Conservation (phyloP, 1,140 invertebrate genomes). For the Leguminivora glycinivorella region DNA sequence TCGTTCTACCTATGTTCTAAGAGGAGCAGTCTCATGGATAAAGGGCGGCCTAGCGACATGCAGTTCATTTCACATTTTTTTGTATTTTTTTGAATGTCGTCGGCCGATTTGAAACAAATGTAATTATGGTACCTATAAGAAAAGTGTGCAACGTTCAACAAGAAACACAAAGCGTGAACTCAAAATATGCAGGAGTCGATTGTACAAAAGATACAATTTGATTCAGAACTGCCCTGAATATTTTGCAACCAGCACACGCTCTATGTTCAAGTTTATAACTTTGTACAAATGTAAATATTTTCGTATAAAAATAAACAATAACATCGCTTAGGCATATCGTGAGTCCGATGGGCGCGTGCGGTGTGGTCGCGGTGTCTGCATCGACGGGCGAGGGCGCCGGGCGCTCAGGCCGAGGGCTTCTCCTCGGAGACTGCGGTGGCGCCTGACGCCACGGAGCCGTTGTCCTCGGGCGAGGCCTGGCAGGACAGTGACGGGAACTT, state of each 20-base stretch:
- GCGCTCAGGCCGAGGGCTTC: slow-evolving; percentile 80
- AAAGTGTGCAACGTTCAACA: slow-evolving; percentile 74
- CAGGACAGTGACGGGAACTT: slow-evolving; percentile 82
- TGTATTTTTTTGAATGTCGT: slow-evolving; percentile 65
- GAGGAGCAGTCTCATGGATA: slow-evolving; percentile 70
- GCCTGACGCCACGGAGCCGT: slow-evolving; percentile 79
- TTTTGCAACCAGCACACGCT: slow-evolving; percentile 59
- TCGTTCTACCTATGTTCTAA: slow-evolving; percentile 52
- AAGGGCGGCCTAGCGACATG: slow-evolving; percentile 61
- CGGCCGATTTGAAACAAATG: slow-evolving; percentile 54
- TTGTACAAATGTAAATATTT: slow-evolving; percentile 68
- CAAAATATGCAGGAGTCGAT: slow-evolving; percentile 55
- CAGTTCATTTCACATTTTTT: slow-evolving; percentile 59
- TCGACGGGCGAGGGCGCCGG: slow-evolving; percentile 9
- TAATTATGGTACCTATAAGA: slow-evolving; percentile 58
- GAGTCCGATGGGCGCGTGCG: slow-evolving; percentile 41
- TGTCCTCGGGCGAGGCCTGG: slow-evolving; percentile 76
- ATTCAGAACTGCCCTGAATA: slow-evolving; percentile 51
- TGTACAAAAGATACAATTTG: slow-evolving; percentile 30
- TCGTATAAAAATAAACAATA: slow-evolving; percentile 73
- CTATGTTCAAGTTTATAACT: slow-evolving; percentile 64
- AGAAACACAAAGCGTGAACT: slow-evolving; percentile 64
- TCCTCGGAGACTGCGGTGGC: slow-evolving; percentile 79
- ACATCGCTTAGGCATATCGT: slow-evolving; percentile 65
- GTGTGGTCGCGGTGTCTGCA: slow-evolving; percentile 28